A percentile compares a stretch with the other conserved stretches of the same genome.
Conservation (phyloP, 1,140 invertebrate species). For the Agrypnia vestita region DNA sequence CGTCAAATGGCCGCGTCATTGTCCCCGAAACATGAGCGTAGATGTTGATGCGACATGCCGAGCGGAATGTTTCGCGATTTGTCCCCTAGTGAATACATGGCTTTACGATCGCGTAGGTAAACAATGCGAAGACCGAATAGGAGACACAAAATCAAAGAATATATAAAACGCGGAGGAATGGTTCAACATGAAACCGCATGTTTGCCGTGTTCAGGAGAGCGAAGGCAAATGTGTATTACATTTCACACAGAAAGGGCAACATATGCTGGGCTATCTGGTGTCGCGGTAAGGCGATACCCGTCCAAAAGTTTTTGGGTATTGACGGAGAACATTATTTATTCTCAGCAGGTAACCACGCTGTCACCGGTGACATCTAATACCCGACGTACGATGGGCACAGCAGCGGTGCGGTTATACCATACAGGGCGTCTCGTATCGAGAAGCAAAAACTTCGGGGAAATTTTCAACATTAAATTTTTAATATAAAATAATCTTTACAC, state of each 20-base stretch:
- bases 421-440: too few relatives aligned
- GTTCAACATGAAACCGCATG: slow-evolving; percentile 38
- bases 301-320: slow-evolving; percentile 1
- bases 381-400: neutral
- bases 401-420: neutral
- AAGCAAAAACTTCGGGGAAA: too few relatives aligned
- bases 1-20: too few relatives aligned
- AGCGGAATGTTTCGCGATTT: too few relatives aligned
- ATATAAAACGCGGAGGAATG: neutral
- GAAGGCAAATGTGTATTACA: slow-evolving; percentile 48
- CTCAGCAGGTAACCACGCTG: slow-evolving; percentile 38
- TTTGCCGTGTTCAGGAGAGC: slow-evolving; percentile 40
- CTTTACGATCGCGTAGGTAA: slow-evolving; percentile 7
- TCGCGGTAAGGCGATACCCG: slow-evolving; percentile 48
- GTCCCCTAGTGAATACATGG: too few relatives aligned
- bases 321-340: slow-evolving; percentile 36
- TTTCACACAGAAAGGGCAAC: slow-evolving; percentile 50
- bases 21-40: too few relatives aligned
- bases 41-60: too few relatives aligned
- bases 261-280: slow-evolving; percentile 55
- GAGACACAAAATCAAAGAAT: slow-evolving; percentile 13
- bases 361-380: slow-evolving; percentile 42
- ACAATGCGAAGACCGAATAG: slow-evolving; percentile 26
- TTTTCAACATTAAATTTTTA: too few relatives aligned
- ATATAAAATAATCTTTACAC: too few relatives aligned